Evolutionary conservation across 2,797 vertebrate species (phyloP), one percentile per base, ranked within the genome.

Genomic region (Trachurus trachurus): DNA sequence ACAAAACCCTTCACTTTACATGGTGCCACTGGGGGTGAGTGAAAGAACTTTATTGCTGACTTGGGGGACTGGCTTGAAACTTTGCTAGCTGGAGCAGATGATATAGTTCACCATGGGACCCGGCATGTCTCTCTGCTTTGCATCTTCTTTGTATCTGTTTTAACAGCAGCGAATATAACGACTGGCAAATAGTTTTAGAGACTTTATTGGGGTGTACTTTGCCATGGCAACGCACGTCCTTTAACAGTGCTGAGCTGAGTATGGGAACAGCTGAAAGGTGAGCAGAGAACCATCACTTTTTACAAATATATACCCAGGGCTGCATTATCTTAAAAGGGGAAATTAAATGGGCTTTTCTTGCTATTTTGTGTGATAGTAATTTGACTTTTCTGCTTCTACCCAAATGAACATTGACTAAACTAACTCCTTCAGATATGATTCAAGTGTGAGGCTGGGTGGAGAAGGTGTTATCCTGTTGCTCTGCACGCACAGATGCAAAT

Each of bases 201-300:
- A 69, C 49, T 58, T 76, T 89, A 50, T 74, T 63, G 61, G 70
- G 34, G 34, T 78, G 61, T 63, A 60, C 70, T 62, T 88, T 84
- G 66, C 78, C 85, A 86, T 82, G 90, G 81, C 72, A 87, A 87
- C 83, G 21, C 54, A 74, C 10, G 17, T 81, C 74, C 42, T 81
- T 74, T 85, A 90, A 91, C 86, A 89, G 91, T 91, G 89, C 79
- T 77, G 69, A 71, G 88, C 71, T 89, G 49, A 93, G 74, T 84
- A 96, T 96, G 95, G 96, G 96, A 93, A 89, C 93, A 71, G 88
- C 92, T 82, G 91, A 88, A 89, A 96, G 96, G 96, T 96, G 93
- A 96, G 95, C 82, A 81, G 71, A 92, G 65, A 73, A 45, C 17
- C 8, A 29, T 84, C 59, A 58, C 67, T 64, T 76, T 9, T 21